Conservation (phyloP, 2,888 invertebrate species). For the Luffia ferchaultella region DNA sequence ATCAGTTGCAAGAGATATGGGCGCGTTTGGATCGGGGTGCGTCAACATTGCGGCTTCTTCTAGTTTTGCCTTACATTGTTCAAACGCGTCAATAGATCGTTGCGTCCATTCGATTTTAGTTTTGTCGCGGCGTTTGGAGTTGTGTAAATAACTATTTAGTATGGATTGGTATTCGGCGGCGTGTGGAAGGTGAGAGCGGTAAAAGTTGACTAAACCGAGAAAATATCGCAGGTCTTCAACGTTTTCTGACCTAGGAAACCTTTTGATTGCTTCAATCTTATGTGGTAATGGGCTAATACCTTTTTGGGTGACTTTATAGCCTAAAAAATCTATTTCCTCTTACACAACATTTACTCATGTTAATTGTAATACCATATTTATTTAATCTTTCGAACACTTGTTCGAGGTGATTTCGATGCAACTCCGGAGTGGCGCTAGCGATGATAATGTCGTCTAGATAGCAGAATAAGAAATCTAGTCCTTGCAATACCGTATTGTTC, state of each 20-base stretch:
- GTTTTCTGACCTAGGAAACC: not conserved
- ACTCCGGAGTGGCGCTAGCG: conserved; percentile 12
- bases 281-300: not conserved
- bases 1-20: conserved; percentile 7
- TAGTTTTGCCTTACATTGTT: conserved; percentile 9
- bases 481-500: conserved; percentile 19
- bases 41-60: conserved; percentile 4
- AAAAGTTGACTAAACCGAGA: conserved; percentile 11
- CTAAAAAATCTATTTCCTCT: not conserved
- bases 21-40: conserved; percentile 4
- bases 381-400: conserved; percentile 18
- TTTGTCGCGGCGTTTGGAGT: conserved; percentile 9
- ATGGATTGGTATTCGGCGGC: conserved; percentile 7
- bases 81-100: conserved; percentile 8
- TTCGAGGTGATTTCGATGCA: conserved; percentile 21
- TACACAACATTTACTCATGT: not conserved
- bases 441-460: conserved; percentile 27
- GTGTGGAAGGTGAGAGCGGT: conserved; percentile 6
- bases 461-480: conserved; percentile 23
- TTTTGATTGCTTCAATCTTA: conserved; percentile 4
- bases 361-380: conserved; percentile 17
- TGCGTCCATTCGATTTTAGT: conserved; percentile 7
- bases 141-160: conserved; percentile 5
- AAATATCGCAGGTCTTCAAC: conserved; percentile 5
- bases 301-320: not conserved